These are phyloP conservation scores for Synanceia verrucosa DNA, from an alignment of 2,797 vertebrate genomes.

Conservation along the genomic window DNA sequence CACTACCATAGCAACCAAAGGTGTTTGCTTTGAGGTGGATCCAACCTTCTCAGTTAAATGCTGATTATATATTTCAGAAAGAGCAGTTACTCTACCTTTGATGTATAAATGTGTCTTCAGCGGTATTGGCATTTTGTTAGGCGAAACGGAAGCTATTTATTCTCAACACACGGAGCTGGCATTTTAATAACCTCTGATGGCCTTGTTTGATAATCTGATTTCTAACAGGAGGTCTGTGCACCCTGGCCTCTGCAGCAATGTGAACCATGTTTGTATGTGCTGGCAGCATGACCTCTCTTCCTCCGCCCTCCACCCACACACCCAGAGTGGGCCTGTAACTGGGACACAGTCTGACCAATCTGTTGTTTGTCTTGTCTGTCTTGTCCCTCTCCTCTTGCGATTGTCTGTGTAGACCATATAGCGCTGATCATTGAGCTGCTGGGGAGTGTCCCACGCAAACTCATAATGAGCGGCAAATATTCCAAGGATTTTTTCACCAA, in stretches of 20 bases:
- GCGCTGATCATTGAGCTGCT: conserved; percentile 99
- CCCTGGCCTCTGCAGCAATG: neutral
- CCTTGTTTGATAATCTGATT: neutral
- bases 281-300: conserved; percentile 22
- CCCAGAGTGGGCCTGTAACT: conserved; percentile 68
- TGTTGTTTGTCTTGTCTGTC: conserved; percentile 72
- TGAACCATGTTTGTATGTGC: conserved; percentile 14
- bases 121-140: no score
- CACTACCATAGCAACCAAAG: no score
- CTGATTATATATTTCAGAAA: no score
- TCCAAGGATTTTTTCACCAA: conserved; percentile 99
- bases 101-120: no score
- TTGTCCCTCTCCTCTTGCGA: conserved; percentile 34
- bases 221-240: conserved; percentile 3
- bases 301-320: conserved; percentile 38
- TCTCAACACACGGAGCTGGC: neutral
- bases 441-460: conserved; percentile 96
- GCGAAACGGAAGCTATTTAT: neutral
- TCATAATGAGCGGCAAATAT: conserved; percentile 95
- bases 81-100: no score
- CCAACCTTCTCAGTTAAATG: no score
- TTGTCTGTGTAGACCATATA: conserved; percentile 89
- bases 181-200: neutral
- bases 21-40: no score
- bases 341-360: conserved; percentile 73